These are phyloP conservation scores for Taxidea taxus DNA, from an alignment of 2,113 vertebrate species.

Conservation along the genomic window DNA sequence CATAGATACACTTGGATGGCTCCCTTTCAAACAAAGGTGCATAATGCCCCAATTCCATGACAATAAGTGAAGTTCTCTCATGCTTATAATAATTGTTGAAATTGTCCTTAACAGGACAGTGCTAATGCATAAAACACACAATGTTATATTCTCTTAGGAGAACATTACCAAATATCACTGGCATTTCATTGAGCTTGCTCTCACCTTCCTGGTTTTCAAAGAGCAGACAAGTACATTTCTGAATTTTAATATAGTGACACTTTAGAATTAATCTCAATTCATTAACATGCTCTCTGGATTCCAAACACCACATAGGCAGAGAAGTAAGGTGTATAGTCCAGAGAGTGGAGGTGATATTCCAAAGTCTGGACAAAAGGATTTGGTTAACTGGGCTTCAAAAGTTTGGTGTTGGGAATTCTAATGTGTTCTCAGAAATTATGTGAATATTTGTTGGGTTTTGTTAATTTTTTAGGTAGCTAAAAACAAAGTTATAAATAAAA, in stretches of 20 bases:
- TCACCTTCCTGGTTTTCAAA: not conserved
- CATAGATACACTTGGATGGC: not conserved
- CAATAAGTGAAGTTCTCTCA: not conserved
- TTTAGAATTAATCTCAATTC: not conserved
- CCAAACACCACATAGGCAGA: not conserved
- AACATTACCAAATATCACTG: not conserved
- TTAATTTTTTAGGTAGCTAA: not conserved
- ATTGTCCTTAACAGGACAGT: not conserved
- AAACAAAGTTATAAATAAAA: constrained; percentile 28
- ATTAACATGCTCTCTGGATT: not conserved
- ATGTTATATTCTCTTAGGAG: not conserved
- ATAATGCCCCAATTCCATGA: not conserved
- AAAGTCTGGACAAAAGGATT: not conserved
- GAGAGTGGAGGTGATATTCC: not conserved
- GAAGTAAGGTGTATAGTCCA: not conserved
- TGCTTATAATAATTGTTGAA: not conserved
- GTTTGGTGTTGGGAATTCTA: not conserved
- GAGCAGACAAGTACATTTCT: not conserved
- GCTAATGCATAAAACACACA: not conserved
- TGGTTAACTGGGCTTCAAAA: not conserved
- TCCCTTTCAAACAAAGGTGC: not conserved
- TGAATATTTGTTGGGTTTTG: not conserved
- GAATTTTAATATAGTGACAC: not conserved
- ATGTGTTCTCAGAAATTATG: not conserved
- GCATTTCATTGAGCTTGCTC: not conserved